Conservation (phyloP, 2,797 vertebrate genomes). For the Loriculus beryllinus region DNA sequence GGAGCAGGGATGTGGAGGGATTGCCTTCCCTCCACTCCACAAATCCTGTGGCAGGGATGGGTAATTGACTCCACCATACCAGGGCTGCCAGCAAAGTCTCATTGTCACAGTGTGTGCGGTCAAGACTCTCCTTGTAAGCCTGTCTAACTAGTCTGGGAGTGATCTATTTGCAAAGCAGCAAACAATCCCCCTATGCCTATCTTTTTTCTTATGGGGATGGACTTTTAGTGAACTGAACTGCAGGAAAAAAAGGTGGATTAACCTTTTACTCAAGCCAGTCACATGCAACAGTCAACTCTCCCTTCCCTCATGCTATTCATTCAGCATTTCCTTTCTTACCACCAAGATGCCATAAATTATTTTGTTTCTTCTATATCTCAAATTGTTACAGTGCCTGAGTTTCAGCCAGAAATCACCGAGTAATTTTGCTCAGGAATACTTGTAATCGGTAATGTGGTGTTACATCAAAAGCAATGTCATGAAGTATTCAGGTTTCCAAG, state of each 20-base stretch:
- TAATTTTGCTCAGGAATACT: not conserved
- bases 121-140: not conserved
- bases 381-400: not conserved
- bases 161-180: not conserved
- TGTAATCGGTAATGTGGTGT: not conserved
- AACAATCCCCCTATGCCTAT: accelerated
- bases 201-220: not conserved
- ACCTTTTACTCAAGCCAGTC: not conserved
- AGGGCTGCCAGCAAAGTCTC: accelerated
- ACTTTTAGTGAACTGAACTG: not conserved
- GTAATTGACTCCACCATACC: accelerated
- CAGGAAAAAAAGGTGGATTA: not conserved
- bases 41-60: accelerated
- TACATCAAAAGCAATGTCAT: not conserved
- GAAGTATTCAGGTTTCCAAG: not conserved
- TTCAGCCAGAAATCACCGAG: not conserved
- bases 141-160: not conserved
- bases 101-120: accelerated
- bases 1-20: not conserved
- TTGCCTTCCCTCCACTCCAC: accelerated
- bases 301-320: not conserved
- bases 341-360: not conserved
- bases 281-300: not conserved
- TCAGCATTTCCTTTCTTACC: not conserved
- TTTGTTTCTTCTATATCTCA: not conserved